Conservation (phyloP, 2,797 vertebrate species). For the Tapera naevia region DNA sequence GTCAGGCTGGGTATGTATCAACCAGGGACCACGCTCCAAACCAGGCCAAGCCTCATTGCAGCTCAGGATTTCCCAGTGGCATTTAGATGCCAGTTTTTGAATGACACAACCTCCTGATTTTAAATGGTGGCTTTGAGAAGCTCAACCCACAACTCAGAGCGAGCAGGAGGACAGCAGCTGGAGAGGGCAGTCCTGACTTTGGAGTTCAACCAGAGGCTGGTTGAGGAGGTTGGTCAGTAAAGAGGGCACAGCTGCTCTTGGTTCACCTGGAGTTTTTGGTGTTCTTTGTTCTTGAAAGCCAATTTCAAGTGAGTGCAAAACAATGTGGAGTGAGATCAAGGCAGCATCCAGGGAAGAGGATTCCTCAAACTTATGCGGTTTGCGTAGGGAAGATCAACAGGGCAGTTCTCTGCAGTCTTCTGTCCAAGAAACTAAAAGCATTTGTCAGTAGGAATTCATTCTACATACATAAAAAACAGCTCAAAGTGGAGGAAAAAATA, state of each 20-base stretch:
- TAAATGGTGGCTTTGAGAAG: background rate
- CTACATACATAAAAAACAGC: background rate
- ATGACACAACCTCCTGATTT: background rate
- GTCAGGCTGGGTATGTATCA: slow-evolving; percentile 83
- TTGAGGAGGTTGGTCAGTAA: background rate
- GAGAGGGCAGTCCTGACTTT: background rate
- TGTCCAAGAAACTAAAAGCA: background rate
- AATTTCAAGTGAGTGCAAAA: background rate
- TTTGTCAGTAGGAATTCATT: background rate
- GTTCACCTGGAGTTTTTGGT: background rate
- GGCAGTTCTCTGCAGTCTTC: background rate
- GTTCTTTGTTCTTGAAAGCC: background rate
- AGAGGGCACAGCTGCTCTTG: background rate
- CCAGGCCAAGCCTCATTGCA: background rate
- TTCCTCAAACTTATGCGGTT: background rate
- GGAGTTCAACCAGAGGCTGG: background rate
- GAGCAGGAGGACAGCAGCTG: background rate
- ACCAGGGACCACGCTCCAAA: background rate
- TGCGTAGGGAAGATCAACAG: background rate
- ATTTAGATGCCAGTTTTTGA: background rate
- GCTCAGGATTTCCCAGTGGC: background rate
- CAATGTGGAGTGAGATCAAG: background rate
- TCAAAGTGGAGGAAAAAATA: background rate
- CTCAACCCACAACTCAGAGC: background rate
- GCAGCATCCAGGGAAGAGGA: background rate